Percentiles rank a stretch among this genome's conserved stretches.
Conservation (phyloP, 2,888 invertebrate species). For the Blomia tropicalis region DNA sequence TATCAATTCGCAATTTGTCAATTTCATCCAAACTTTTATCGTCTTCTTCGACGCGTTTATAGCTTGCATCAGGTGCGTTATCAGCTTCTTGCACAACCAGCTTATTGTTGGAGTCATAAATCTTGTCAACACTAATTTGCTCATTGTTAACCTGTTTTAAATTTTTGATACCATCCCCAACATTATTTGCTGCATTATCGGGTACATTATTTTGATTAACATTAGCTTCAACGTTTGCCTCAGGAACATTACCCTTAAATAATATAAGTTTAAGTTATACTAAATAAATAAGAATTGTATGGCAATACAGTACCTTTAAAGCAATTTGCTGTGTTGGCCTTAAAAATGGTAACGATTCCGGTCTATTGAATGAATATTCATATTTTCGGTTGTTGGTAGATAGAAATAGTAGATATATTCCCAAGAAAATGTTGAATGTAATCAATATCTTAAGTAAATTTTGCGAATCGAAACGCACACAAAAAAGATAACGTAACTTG, state of each 20-base stretch:
- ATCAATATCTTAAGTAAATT: slow-evolving; percentile 8
- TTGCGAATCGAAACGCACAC: slow-evolving; percentile 7
- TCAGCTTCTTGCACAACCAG: not conserved
- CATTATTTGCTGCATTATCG: not conserved
- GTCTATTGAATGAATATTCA: slow-evolving; percentile 4
- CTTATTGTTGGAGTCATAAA: slow-evolving; percentile 10
- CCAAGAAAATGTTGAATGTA: slow-evolving; percentile 1
- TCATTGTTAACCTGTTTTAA: not conserved
- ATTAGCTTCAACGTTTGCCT: not conserved
- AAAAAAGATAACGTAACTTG: not conserved
- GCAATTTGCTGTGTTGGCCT: too few species aligned
- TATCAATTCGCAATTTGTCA: slow-evolving; percentile 13
- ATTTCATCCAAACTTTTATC: slow-evolving; percentile 5
- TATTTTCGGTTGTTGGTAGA: slow-evolving; percentile 3
- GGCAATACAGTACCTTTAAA: too few species aligned
- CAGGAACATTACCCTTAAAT: not conserved
- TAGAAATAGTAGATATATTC: slow-evolving; percentile 1
- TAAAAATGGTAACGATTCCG: too few species aligned
- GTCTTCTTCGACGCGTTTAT: slow-evolving; percentile 14
- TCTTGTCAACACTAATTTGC: slow-evolving; percentile 3
- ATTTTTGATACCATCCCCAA: not conserved
- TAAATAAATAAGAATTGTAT: too few species aligned
- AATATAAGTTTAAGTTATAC: too few species aligned
- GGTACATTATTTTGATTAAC: not conserved
- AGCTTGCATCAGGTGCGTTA: slow-evolving; percentile 7